Conservation (phyloP, 2,888 invertebrate species). For the Andrena flavipes region DNA sequence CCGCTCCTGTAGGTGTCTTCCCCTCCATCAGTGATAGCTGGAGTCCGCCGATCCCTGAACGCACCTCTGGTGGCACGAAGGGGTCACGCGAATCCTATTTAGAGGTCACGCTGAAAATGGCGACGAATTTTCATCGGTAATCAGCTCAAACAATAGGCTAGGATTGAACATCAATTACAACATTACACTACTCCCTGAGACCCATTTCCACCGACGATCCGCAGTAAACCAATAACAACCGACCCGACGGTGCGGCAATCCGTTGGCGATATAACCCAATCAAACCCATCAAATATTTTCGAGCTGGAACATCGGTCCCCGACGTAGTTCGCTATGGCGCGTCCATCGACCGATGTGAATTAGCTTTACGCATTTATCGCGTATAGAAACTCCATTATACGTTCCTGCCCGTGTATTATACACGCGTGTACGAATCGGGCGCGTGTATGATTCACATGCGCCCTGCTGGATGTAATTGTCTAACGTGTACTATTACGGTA, state of each 20-base stretch:
- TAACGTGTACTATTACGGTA: constrained; percentile 47
- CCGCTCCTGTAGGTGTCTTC: too few species aligned
- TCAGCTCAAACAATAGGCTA: constrained; percentile 8
- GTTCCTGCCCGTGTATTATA: background rate
- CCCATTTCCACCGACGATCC: constrained; percentile 18
- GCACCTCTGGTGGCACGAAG: background rate
- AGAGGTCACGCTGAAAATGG: background rate
- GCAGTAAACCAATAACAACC: constrained; percentile 44
- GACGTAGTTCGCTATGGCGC: constrained; percentile 3
- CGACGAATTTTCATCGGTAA: background rate
- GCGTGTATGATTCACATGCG: constrained; percentile 12
- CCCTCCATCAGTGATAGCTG: too few species aligned
- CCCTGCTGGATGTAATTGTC: constrained; percentile 51
- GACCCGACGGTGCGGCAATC: constrained; percentile 19
- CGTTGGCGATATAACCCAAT: constrained; percentile 39
- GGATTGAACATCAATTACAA: constrained; percentile 35
- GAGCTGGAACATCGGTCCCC: constrained; percentile 14
- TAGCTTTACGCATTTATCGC: constrained; percentile 62
- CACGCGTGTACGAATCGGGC: background rate
- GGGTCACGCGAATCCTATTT: background rate
- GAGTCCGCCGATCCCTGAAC: too few species aligned
- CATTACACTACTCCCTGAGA: constrained; percentile 12
- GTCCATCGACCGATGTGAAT: constrained; percentile 54
- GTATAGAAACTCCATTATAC: constrained; percentile 47
- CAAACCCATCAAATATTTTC: constrained; percentile 60